phyloP scores from a whole-genome alignment of 2,797 vertebrate species.

The Pangasius sanitwongsei region DNA sequence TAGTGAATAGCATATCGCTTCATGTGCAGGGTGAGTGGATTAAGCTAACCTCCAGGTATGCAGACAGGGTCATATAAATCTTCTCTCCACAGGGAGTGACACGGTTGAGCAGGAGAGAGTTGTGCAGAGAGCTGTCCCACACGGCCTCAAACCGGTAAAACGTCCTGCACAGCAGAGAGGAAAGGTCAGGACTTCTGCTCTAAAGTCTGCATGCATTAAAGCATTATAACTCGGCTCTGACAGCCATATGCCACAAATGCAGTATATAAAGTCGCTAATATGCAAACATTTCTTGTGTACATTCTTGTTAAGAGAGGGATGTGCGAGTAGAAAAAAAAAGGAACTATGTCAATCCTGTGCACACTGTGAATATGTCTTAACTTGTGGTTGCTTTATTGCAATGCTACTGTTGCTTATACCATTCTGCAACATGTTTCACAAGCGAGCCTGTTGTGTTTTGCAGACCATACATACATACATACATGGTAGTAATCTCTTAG shows the following conservation, averaged over 20 bases:
- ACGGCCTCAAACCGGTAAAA: slow-evolving; percentile 97
- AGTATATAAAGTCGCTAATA: not conserved
- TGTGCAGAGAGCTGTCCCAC: slow-evolving; percentile 98
- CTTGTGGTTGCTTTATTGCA: not conserved
- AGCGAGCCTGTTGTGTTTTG: not conserved
- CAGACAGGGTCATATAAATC: slow-evolving; percentile 97
- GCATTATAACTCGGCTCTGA: not conserved
- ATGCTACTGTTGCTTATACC: not conserved
- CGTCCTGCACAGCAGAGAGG: slow-evolving; percentile 74
- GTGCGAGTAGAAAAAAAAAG: not conserved
- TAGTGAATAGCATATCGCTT: not conserved
- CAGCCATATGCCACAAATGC: not conserved
- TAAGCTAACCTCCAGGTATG: slow-evolving; percentile 91
- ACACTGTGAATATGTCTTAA: not conserved
- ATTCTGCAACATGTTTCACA: slow-evolving; percentile 20
- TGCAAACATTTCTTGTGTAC: not conserved
- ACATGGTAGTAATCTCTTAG: not conserved
- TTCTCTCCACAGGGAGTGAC: slow-evolving; percentile 97
- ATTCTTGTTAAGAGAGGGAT: not conserved
- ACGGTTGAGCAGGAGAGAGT: slow-evolving; percentile 94
- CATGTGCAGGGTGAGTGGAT: not conserved
- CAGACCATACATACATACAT: not conserved
- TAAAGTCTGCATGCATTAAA: not conserved
- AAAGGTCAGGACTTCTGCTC: not conserved
- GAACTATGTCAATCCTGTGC: not conserved